phyloP scores from a whole-genome alignment of 2,888 invertebrate genomes.

The Ditula angustiorana region DNA sequence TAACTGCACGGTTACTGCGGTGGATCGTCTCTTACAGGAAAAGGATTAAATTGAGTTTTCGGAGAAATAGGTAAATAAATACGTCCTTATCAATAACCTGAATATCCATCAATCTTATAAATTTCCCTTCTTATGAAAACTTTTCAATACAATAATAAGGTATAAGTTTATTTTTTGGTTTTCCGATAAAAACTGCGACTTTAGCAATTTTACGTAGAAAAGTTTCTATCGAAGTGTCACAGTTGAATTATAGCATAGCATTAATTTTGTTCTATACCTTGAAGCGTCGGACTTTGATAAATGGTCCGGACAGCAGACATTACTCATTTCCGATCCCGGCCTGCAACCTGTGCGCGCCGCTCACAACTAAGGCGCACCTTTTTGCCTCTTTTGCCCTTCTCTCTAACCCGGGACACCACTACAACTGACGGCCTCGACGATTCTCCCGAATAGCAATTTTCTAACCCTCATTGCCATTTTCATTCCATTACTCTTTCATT shows the following conservation, averaged over 20 bases:
- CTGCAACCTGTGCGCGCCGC: constrained; percentile 59
- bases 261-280: constrained; percentile 39
- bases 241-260: constrained; percentile 39
- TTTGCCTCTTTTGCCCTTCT: constrained; percentile 44
- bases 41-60: constrained; percentile 21
- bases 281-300: constrained; percentile 76
- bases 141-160: background rate
- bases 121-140: background rate
- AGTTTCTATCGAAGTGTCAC: constrained; percentile 35
- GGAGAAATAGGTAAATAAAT: constrained; percentile 33
- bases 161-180: background rate
- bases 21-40: constrained; percentile 42
- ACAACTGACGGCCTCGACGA: constrained; percentile 56
- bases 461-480: constrained; percentile 45
- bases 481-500: constrained; percentile 36
- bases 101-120: background rate
- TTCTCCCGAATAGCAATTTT: constrained; percentile 48
- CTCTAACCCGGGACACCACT: constrained; percentile 53
- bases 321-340: constrained; percentile 78
- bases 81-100: background rate
- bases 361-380: constrained; percentile 60
- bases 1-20: constrained; percentile 44
- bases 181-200: constrained; percentile 5
- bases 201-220: constrained; percentile 21
- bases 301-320: constrained; percentile 75